Evolutionary conservation across 2,888 invertebrate genomes (phyloP), one percentile per base, ranked within the genome.

Genomic region (Epinotia demarniana): DNA sequence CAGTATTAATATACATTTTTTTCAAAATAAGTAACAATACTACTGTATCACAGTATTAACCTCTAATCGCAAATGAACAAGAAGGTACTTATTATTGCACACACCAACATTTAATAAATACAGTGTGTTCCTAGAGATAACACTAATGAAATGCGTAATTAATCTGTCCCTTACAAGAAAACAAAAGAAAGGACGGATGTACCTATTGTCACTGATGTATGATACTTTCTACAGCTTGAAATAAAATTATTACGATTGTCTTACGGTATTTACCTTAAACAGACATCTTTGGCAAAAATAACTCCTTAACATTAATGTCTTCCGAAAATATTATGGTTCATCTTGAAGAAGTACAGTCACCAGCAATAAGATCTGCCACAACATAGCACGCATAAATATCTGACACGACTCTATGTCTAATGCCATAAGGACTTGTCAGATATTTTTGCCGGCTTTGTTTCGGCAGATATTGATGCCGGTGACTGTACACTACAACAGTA

Each of bases 21-120:
- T 78, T 77, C 23, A 53, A 74, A 74, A 76, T 72, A 67, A 61
- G 61, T 77, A 78, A 78, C 77, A 72, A 68, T 66, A 82, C 84
- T 85, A 85, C 86, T 86, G 85, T 89, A 90, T 90, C 89, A 91
- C 90, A 90, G 90, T 87, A 83, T 72, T 67, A 62, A 72, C n/a
- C 43, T 66, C 43, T 66, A 12, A 23, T 66, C 53, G 53, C 23
- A 64, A 57, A 67, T n/a, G 18, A 27, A 67, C 2, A 16, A 39
- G 57, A 18, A 8, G 3, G 12, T 49, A 11, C 12, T 18, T 57
- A 57, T 12, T 57, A 19, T 12, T 57, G 57, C 19, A 57, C 57
- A 57, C 57, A 4, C 18, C 18, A 19, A 9, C 19, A 18, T 57
- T 19, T 19, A 57, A 19, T 19, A 57, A 57, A 57, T 53, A n/a